phyloP scores from a whole-genome alignment of 2,888 invertebrate genomes.

The Argyresthia albistria region DNA sequence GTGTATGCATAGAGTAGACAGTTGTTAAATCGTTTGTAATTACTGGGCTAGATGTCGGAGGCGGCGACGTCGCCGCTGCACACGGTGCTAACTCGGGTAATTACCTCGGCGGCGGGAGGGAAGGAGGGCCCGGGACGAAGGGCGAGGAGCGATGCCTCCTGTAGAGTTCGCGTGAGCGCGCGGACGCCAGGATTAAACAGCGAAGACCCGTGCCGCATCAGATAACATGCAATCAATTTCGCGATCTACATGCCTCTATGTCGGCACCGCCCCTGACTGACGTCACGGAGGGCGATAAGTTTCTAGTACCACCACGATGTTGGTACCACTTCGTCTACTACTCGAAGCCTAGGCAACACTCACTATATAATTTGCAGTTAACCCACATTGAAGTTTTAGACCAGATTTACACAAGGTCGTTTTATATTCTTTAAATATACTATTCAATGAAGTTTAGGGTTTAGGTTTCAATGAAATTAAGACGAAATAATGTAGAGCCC shows the following conservation, averaged over 20 bases:
- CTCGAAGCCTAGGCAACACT: conserved; percentile 4
- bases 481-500: background rate
- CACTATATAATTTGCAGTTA: background rate
- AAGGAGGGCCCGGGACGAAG: too few species aligned
- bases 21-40: conserved; percentile 14
- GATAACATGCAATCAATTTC: conserved; percentile 71
- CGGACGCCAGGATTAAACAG: conserved; percentile 64
- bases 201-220: conserved; percentile 68
- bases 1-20: too few species aligned
- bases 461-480: too few species aligned
- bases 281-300: conserved; percentile 54
- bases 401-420: too few species aligned
- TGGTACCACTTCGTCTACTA: conserved; percentile 46
- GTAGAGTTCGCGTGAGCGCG: conserved; percentile 60
- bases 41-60: conserved; percentile 15
- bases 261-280: conserved; percentile 64
- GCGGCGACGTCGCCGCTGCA: conserved; percentile 62
- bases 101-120: conserved; percentile 48
- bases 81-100: conserved; percentile 49
- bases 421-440: too few species aligned
- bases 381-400: background rate
- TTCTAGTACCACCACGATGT: conserved; percentile 57
- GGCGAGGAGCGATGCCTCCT: conserved; percentile 30
- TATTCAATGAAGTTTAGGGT: too few species aligned
- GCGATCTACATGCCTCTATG: conserved; percentile 69